Percentiles rank a stretch among this genome's conserved stretches.
These are phyloP conservation scores for Epizoanthus rinbou DNA, from an alignment of 92 coral and sea anemone species.

Conservation along the genomic window DNA sequence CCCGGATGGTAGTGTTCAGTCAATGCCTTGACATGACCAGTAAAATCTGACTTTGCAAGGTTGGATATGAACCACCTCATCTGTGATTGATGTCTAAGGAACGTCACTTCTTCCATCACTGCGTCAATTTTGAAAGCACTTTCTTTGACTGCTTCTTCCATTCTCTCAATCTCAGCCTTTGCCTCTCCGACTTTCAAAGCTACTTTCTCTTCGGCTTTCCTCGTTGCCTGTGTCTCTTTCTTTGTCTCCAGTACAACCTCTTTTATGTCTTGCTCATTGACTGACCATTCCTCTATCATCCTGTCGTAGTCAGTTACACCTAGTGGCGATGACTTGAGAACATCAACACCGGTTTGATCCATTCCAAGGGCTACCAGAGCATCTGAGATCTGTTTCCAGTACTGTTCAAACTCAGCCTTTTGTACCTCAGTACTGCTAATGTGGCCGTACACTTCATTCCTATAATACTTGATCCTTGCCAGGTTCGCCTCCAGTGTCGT, in stretches of 20 bases:
- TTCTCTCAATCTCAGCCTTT: too few relatives aligned
- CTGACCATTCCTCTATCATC: background rate
- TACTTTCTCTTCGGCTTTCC: too few relatives aligned
- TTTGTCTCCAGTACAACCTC: too few relatives aligned
- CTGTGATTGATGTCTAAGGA: too few relatives aligned
- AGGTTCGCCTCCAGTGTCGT: slow-evolving; percentile 44
- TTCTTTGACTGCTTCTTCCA: too few relatives aligned
- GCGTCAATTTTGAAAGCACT: too few relatives aligned
- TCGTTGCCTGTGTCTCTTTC: too few relatives aligned
- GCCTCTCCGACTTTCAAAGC: too few relatives aligned
- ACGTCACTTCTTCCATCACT: background rate
- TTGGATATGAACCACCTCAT: background rate
- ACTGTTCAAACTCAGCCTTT: slow-evolving; percentile 34
- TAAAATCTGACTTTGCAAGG: slow-evolving; percentile 53
- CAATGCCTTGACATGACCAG: slow-evolving; percentile 36
- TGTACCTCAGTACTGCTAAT: slow-evolving; percentile 10
- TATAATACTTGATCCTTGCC: slow-evolving; percentile 43
- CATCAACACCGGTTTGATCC: slow-evolving; percentile 37
- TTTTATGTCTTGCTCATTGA: background rate
- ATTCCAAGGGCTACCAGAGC: slow-evolving; percentile 50
- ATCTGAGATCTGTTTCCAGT: slow-evolving; percentile 55
- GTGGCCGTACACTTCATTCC: slow-evolving; percentile 52
- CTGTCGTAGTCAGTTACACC: background rate
- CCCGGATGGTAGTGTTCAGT: slow-evolving; percentile 37
- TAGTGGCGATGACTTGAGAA: slow-evolving; percentile 39